These are phyloP conservation scores for Phalloptychus januarius DNA, from an alignment of 2,797 vertebrate species.

Conservation along the genomic window DNA sequence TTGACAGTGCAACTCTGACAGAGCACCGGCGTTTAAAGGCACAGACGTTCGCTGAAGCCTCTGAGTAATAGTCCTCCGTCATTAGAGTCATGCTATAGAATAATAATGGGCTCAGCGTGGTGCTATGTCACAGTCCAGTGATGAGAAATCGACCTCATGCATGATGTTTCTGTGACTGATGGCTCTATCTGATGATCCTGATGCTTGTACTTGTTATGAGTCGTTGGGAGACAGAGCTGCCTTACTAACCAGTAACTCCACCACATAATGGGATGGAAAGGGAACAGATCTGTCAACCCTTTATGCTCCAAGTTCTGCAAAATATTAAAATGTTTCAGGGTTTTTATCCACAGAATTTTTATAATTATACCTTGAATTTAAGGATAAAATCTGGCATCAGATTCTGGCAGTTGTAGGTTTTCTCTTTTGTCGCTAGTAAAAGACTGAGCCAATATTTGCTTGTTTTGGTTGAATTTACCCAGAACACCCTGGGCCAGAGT, in stretches of 20 bases:
- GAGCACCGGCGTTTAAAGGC: conserved; percentile 73
- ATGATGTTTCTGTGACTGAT: conserved; percentile 33
- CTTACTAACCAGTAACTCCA: conserved; percentile 18
- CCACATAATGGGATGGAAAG: not conserved
- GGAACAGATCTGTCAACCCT: not conserved
- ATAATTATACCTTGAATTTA: not conserved
- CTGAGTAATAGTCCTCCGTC: conserved; percentile 53
- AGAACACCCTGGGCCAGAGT: no score
- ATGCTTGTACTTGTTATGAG: conserved; percentile 53
- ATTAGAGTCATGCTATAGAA: conserved; percentile 32
- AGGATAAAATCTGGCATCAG: not conserved
- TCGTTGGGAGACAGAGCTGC: conserved; percentile 19
- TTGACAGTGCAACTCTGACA: conserved; percentile 65
- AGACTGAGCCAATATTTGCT: no score
- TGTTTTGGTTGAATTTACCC: no score
- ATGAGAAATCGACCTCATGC: conserved; percentile 29
- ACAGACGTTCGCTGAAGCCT: conserved; percentile 44
- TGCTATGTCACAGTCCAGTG: conserved; percentile 51
- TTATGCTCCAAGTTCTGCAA: not conserved
- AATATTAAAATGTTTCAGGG: not conserved
- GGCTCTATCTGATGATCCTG: conserved; percentile 24
- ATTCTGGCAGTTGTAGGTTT: no score
- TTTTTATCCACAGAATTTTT: not conserved
- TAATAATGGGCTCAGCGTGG: conserved; percentile 39
- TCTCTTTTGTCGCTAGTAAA: no score